Percentiles rank a stretch among this genome's conserved stretches.
Evolutionary conservation across 2,888 invertebrate genomes (phyloP).

Genomic region (Micoletzkya japonica): DNA sequence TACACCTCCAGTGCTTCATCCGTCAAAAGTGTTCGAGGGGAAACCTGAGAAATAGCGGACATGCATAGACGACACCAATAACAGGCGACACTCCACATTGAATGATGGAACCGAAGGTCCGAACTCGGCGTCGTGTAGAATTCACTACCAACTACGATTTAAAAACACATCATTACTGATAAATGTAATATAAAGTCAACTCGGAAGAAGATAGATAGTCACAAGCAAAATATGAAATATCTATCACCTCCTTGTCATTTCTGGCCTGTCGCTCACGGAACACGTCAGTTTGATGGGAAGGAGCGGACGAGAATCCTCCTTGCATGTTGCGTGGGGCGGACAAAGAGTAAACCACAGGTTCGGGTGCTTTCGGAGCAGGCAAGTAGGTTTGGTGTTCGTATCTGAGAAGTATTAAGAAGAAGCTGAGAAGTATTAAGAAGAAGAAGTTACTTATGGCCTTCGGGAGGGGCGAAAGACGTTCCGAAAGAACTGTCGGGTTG

Average conservation of each 20-base stretch:
- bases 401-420: conserved; percentile 7
- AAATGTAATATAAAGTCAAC: too few relatives aligned
- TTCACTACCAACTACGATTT: too few relatives aligned
- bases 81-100: too few relatives aligned
- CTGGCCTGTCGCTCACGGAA: conserved; percentile 36
- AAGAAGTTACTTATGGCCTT: conserved; percentile 45
- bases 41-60: conserved; percentile 35
- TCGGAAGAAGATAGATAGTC: too few relatives aligned
- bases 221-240: background rate
- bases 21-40: conserved; percentile 50
- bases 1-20: conserved; percentile 47
- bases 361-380: conserved; percentile 11
- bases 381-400: conserved; percentile 14
- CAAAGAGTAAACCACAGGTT: conserved; percentile 40
- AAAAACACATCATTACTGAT: too few relatives aligned
- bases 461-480: conserved; percentile 51
- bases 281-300: conserved; percentile 43
- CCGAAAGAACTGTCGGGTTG: conserved; percentile 38
- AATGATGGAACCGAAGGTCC: too few relatives aligned
- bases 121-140: too few relatives aligned
- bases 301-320: conserved; percentile 35
- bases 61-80: too few relatives aligned
- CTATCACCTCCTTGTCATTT: conserved; percentile 42
- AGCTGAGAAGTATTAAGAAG: background rate
- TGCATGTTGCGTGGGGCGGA: conserved; percentile 34